Evolutionary conservation across 2,888 invertebrate genomes (phyloP).

Genomic region (Teinopalpus imperialis): DNA sequence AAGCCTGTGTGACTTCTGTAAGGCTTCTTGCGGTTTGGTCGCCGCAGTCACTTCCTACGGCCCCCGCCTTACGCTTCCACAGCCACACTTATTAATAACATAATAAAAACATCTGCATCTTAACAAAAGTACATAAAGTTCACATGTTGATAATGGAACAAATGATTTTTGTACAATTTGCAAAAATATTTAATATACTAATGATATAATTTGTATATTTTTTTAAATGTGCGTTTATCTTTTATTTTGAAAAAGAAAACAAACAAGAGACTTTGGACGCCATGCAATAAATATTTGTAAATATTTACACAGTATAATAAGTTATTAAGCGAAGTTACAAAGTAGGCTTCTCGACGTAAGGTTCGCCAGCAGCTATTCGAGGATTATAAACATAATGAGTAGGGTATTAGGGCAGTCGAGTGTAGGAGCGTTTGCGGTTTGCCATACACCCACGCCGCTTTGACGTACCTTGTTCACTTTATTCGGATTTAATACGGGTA

Average conservation of each 20-base stretch:
- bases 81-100: too few relatives aligned
- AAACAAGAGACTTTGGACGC: too few relatives aligned
- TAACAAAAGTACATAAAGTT: too few relatives aligned
- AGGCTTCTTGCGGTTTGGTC: constrained; percentile 74
- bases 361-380: constrained; percentile 40
- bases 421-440: constrained; percentile 61
- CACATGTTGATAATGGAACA: too few relatives aligned
- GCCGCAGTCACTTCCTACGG: constrained; percentile 59
- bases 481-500: constrained; percentile 7
- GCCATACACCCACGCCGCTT: constrained; percentile 55
- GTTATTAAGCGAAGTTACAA: constrained; percentile 10
- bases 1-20: constrained; percentile 50
- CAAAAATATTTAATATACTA: too few relatives aligned
- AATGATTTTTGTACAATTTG: too few relatives aligned
- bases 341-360: constrained; percentile 13
- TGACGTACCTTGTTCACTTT: constrained; percentile 12
- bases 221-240: too few relatives aligned
- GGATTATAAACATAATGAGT: constrained; percentile 55
- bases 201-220: too few relatives aligned
- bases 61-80: constrained; percentile 37
- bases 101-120: too few relatives aligned
- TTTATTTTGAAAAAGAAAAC: too few relatives aligned
- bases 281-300: constrained; percentile 7
- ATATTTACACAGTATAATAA: constrained; percentile 13
- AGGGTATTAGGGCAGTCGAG: constrained; percentile 68